Base-by-base conservation (phyloP, 2,888 invertebrate genomes). In the Pegoplata infirma region DNA sequence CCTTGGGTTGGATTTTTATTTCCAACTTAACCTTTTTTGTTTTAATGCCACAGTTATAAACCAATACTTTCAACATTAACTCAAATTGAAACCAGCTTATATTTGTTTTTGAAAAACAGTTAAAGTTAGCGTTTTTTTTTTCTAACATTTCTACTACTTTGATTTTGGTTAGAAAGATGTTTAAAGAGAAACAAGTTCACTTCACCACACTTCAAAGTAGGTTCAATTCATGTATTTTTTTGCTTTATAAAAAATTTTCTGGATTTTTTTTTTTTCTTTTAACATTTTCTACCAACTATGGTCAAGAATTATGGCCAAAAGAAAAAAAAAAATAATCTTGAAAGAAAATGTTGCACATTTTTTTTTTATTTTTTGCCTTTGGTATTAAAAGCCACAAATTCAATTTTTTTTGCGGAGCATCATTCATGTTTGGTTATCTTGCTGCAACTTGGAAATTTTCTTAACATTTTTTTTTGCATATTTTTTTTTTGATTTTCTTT, bases 151-250 rank as follows among this genome's bases (percentile, higher is more conserved):
- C 12, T n/a, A n/a, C 36, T 21, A 19, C n/a, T 17, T 55, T 68
- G 5, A 32, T 14, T 56, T 47, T 21, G 10, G 6, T 19, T 19
- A 12, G 25, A 32, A 49, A 17, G 19, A 19, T 40, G 40, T 44
- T 58, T n/a, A 19, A 25, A 61, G 28, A 36, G 61, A 40, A 77
- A 77, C 76, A 77, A 77, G 72, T 77, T 63, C 61, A 63, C 59
- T 56, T n/a, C 6, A n/a, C n/a, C n/a, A n/a, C n/a, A 21, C 17
- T 16, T 58, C 44, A 44, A 58, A 63, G 56, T 56, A 56, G 67
- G 44, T 28, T 47, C 47, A 21, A 28, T n/a, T 40, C n/a, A n/a
- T n/a, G n/a, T n/a, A n/a, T n/a, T 40, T 40, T 40, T 12, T 10
- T 56, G 14, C 17, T n/a, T 7, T 2, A 8, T 47, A 40, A 69